These are phyloP conservation scores for Platycercus adscitus DNA, from an alignment of 2,113 vertebrate genomes.

Conservation along the genomic window DNA sequence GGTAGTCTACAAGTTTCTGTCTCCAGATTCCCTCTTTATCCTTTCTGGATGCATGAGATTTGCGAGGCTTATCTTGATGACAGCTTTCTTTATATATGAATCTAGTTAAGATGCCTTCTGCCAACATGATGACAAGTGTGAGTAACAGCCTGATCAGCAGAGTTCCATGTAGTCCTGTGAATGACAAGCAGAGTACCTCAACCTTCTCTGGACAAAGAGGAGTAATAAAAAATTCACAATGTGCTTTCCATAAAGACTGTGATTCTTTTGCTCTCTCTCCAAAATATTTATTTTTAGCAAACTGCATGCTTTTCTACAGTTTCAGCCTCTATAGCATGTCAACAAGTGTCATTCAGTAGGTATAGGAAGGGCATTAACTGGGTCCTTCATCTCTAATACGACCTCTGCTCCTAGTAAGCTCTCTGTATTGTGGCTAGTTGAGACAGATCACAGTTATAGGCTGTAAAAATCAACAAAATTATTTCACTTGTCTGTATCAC, in stretches of 20 bases:
- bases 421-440: background rate
- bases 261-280: background rate
- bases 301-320: background rate
- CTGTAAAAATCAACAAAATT: background rate
- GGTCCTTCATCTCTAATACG: background rate
- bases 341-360: background rate
- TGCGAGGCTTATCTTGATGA: slow-evolving; percentile 17
- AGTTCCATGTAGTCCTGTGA: background rate
- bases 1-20: slow-evolving; percentile 25
- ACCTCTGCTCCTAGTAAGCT: background rate
- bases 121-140: slow-evolving; percentile 65
- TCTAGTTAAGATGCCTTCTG: slow-evolving; percentile 70
- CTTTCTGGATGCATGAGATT: slow-evolving; percentile 17
- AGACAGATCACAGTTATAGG: background rate
- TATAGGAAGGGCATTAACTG: background rate
- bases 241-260: background rate
- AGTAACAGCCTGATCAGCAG: background rate
- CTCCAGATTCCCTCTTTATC: slow-evolving; percentile 52
- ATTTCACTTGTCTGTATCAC: background rate
- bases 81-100: slow-evolving; percentile 61
- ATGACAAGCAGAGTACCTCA: background rate
- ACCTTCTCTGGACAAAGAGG: background rate
- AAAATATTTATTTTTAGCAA: background rate
- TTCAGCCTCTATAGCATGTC: background rate
- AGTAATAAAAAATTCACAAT: background rate